These are phyloP conservation scores for Nomada fucata DNA, from an alignment of 2,888 invertebrate species.

Conservation along the genomic window DNA sequence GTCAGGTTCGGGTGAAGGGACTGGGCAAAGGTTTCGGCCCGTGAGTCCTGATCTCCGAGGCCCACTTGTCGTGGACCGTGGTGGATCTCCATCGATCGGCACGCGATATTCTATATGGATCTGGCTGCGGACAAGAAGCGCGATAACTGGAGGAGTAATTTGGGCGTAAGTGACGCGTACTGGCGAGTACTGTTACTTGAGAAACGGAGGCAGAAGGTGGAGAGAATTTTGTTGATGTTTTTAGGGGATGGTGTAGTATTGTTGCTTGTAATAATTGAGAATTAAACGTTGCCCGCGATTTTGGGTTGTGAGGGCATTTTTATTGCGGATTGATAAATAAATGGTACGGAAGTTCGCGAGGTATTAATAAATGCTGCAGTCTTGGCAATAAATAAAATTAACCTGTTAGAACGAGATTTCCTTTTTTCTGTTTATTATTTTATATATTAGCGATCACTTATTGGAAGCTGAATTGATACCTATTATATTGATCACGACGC, in stretches of 20 bases:
- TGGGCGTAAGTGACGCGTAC: constrained; percentile 12
- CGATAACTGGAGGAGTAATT: constrained; percentile 35
- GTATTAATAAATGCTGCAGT: no score
- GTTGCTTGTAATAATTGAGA: no score
- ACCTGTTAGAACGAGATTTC: no score
- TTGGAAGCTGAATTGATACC: no score
- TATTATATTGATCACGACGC: no score
- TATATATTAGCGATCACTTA: no score
- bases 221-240: background rate
- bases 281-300: no score
- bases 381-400: no score
- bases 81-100: constrained; percentile 18
- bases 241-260: background rate
- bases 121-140: constrained; percentile 1
- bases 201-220: background rate
- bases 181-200: background rate
- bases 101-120: constrained; percentile 12
- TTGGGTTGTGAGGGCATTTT: no score
- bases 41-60: constrained; percentile 60
- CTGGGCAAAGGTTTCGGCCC: constrained; percentile 64
- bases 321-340: no score
- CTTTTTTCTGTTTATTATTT: no score
- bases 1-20: constrained; percentile 72
- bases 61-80: constrained; percentile 58
- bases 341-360: no score